Base-by-base conservation (phyloP, 2,797 vertebrate genomes). In the Mycteria americana region DNA sequence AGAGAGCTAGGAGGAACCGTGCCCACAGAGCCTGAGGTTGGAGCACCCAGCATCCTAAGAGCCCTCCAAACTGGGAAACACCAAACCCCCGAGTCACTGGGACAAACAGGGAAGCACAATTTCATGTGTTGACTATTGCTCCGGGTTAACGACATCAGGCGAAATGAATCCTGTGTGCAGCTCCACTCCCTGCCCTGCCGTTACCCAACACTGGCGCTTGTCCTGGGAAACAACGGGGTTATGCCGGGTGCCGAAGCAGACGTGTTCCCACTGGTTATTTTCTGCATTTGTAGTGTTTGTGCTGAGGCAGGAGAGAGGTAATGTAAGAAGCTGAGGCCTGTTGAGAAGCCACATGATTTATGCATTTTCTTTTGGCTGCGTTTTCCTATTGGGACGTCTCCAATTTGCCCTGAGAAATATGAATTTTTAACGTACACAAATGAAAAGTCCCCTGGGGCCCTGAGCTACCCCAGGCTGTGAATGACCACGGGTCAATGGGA, bases 21-120 rank as follows among this genome's bases (percentile, higher is more conserved):
- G 48, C 45, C 59, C 3, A 0, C 2, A 2, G 74, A 69, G 63
- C 22, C 39, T 0, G 6, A 43, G 19, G 9, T 4, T 53, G n/a
- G 27, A 82, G 80, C 31, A 22, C n/a, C 13, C 19, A 2, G 39
- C 59, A 25, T 6, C 50, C 33, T 4, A 1, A 56, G 43, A 92
- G 62, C 84, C 37, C 18, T 65, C 46, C 8, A 3, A 28, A 63
- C 31, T 3, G 27, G 89, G 86, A 80, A 64, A 46, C 62, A 48
- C 46, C 81, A 59, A 59, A 4, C 11, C 37, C 51, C 16, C 0
- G 2, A 75, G 88, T 48, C 89, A 76, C 62, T 56, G 91, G 82
- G 69, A 33, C 91, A 86, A 78, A 69, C 62, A 57, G 81, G 46
- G 93, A 46, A 69, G 48, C 69, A 24, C 33, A 39, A 1, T 62